These are phyloP conservation scores for Emydoidea blandingii DNA, from an alignment of 2,797 vertebrate species.

Conservation along the genomic window DNA sequence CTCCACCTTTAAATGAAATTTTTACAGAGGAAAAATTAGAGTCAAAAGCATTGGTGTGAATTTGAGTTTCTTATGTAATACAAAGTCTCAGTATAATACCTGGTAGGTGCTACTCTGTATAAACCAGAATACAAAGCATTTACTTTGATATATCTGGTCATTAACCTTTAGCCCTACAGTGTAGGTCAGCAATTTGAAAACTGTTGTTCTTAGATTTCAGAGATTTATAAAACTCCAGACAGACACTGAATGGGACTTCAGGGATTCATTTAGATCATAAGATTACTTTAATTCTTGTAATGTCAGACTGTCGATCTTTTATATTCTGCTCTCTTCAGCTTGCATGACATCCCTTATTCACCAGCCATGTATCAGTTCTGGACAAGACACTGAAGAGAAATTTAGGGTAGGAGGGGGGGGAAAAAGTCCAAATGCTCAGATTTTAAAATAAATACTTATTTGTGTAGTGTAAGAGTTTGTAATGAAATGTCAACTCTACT, in stretches of 20 bases:
- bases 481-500: constrained; percentile 21
- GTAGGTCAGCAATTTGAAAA: background rate
- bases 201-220: background rate
- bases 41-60: background rate
- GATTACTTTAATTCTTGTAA: background rate
- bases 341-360: background rate
- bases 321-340: background rate
- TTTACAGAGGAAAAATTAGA: background rate
- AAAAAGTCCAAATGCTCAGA: background rate
- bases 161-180: background rate
- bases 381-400: background rate
- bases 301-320: background rate
- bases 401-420: background rate
- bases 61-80: rapidly evolving
- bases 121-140: background rate
- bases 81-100: too few species aligned
- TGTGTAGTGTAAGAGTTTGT: background rate
- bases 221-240: background rate
- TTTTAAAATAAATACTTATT: constrained; percentile 21
- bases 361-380: background rate
- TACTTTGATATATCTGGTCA: background rate
- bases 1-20: background rate
- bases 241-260: background rate
- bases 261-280: background rate
- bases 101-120: background rate